phyloP scores from a whole-genome alignment of 2,113 vertebrate species.

The Nansenia antarctica region DNA sequence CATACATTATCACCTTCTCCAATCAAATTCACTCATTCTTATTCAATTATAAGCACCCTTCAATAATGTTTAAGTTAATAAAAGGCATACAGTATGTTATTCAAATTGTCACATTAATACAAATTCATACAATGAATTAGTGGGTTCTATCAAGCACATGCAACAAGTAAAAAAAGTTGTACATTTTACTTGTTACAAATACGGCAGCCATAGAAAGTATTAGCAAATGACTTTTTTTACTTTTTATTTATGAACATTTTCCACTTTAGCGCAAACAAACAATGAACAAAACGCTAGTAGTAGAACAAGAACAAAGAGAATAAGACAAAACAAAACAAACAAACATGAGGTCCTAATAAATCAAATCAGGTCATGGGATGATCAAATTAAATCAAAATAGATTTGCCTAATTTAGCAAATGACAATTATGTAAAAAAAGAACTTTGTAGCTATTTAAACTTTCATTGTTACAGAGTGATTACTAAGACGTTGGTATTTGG shows the following conservation, averaged over 20 bases:
- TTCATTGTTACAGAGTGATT: background rate
- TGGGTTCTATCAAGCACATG: constrained; percentile 28
- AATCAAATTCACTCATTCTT: constrained; percentile 14
- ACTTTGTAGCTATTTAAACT: background rate
- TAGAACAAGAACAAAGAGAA: no score
- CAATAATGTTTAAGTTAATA: constrained; percentile 31
- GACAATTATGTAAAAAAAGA: constrained; percentile 8
- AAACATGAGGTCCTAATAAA: no score
- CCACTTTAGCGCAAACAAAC: no score
- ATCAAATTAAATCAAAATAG: no score
- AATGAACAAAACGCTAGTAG: no score
- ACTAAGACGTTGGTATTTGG: background rate
- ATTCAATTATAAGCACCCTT: constrained; percentile 14
- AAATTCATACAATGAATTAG: constrained; percentile 27
- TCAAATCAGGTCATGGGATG: no score
- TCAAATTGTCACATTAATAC: constrained; percentile 46
- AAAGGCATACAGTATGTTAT: constrained; percentile 41
- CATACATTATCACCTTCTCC: constrained; percentile 30
- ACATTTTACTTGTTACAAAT: constrained; percentile 32
- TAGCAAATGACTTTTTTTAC: constrained; percentile 10
- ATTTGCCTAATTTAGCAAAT: no score
- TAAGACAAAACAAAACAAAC: no score
- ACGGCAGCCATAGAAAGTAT: constrained; percentile 41
- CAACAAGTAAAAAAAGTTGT: constrained; percentile 35
- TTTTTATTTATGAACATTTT: no score